Conservation (phyloP, 1,140 invertebrate genomes). For the Neocloeon triangulifer region DNA sequence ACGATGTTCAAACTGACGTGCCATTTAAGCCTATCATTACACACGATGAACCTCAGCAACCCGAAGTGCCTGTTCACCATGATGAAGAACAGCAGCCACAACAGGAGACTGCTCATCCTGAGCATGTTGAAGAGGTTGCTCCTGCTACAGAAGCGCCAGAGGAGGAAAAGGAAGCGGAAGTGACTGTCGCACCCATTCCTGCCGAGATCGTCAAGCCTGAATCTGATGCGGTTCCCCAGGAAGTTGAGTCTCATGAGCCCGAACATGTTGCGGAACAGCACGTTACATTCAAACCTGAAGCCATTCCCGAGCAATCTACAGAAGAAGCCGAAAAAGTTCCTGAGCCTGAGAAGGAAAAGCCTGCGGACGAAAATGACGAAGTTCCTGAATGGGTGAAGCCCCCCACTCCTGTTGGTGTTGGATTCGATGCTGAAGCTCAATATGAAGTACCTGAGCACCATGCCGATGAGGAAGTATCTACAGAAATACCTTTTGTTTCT, state of each 20-base stretch:
- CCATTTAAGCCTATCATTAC: too few relatives aligned
- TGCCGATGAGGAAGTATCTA: too few relatives aligned
- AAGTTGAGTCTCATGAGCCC: conserved; percentile 1
- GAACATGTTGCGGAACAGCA: conserved; percentile 8
- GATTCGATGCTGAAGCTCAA: too few relatives aligned
- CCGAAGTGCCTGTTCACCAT: conserved; percentile 6
- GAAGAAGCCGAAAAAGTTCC: conserved; percentile 6
- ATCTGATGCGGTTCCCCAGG: not conserved
- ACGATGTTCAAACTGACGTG: too few relatives aligned
- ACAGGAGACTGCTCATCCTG: conserved; percentile 6
- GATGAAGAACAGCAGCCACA: conserved; percentile 12
- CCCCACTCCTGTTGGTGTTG: too few relatives aligned
- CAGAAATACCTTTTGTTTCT: too few relatives aligned
- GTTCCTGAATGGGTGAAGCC: too few relatives aligned
- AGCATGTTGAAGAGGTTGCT: conserved; percentile 6
- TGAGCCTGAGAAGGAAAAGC: conserved; percentile 7
- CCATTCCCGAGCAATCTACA: not conserved
- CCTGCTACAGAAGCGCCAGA: conserved; percentile 9
- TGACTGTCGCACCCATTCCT: not conserved
- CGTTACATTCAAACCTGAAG: conserved; percentile 3
- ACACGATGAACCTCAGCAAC: too few relatives aligned
- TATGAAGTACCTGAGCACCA: too few relatives aligned
- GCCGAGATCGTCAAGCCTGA: conserved; percentile 6
- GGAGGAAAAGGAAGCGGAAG: conserved; percentile 7
- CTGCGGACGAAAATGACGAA: conserved; percentile 1